Evolutionary conservation across 2,113 vertebrate genomes (phyloP).

Genomic region (Cettia cetti): DNA sequence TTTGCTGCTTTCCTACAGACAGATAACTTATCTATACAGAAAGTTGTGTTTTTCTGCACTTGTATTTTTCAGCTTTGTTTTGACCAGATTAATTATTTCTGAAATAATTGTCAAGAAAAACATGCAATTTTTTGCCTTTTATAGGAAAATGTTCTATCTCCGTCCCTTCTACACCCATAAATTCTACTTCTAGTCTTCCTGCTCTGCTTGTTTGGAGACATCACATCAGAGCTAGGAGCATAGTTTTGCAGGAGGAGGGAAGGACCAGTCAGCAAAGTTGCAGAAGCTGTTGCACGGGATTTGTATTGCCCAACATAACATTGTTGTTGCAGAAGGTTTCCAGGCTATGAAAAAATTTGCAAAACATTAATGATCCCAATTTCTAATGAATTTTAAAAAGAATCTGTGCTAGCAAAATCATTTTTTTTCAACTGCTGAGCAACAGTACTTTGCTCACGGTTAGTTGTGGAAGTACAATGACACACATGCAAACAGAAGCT

Average conservation of each 20-base stretch:
- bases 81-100: background rate
- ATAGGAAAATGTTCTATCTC: background rate
- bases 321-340: background rate
- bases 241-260: background rate
- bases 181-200: background rate
- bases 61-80: background rate
- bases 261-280: background rate
- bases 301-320: background rate
- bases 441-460: background rate
- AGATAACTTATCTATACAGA: background rate
- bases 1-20: background rate
- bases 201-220: background rate
- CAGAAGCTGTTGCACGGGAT: background rate
- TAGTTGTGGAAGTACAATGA: background rate
- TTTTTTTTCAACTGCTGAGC: background rate
- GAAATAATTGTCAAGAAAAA: background rate
- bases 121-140: background rate
- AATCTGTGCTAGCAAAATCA: background rate
- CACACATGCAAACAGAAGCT: background rate
- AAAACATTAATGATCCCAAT: background rate
- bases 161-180: background rate
- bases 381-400: constrained; percentile 7
- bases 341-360: background rate
- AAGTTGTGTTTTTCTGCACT: background rate
- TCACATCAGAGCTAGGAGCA: background rate